phyloP scores from a whole-genome alignment of 2,797 vertebrate genomes.

The Bucorvus abyssinicus region DNA sequence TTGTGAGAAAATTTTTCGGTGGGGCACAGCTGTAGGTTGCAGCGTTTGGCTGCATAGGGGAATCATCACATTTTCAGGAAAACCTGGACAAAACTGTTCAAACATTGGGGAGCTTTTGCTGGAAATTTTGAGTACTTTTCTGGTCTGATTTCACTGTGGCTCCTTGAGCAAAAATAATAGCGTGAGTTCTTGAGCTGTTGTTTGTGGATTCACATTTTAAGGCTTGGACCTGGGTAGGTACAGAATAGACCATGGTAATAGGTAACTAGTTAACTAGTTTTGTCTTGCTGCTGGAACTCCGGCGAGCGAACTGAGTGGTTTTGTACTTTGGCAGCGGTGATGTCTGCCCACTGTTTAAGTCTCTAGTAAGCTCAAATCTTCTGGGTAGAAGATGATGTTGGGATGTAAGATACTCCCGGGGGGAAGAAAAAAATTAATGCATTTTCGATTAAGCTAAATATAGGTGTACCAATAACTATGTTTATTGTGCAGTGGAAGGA shows the following conservation, averaged over 20 bases:
- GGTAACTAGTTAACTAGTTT: background rate
- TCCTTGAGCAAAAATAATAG: background rate
- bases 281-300: background rate
- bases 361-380: background rate
- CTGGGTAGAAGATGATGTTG: background rate
- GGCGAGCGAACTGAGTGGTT: background rate
- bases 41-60: background rate
- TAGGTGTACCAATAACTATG: background rate
- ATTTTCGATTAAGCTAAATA: conserved; percentile 13
- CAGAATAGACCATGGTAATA: background rate
- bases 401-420: background rate
- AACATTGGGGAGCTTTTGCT: background rate
- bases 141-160: background rate
- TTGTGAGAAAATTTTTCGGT: background rate
- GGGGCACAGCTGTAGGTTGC: background rate
- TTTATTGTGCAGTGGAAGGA: background rate
- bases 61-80: rapidly evolving
- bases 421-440: background rate
- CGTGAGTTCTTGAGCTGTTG: background rate
- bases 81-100: background rate
- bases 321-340: background rate
- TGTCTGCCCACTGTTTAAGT: background rate
- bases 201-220: background rate
- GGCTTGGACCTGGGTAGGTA: background rate
- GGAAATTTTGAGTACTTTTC: background rate